These are phyloP conservation scores for Megastigmus dorsalis DNA, from an alignment of 2,888 invertebrate species.

Conservation along the genomic window DNA sequence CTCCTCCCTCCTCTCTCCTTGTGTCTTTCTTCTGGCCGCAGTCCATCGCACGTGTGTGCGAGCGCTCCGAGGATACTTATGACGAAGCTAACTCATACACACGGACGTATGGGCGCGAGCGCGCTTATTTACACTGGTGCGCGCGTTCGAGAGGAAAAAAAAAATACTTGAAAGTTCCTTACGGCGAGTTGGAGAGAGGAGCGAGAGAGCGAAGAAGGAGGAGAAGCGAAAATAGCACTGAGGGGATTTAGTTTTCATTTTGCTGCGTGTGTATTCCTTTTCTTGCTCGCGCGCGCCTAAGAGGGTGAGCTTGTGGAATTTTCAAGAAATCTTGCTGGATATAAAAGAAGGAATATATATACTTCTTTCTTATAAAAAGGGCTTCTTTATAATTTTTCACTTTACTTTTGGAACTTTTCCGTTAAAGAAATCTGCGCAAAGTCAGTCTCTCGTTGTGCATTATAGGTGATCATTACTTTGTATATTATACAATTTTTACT, in stretches of 20 bases:
- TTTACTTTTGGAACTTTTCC: not conserved
- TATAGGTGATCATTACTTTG: too few relatives aligned
- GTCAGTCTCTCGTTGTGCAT: too few relatives aligned
- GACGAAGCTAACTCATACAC: constrained; percentile 34
- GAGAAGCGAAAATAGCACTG: constrained; percentile 29
- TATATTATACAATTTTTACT: too few relatives aligned
- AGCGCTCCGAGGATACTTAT: constrained; percentile 36
- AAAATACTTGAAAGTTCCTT: constrained; percentile 35
- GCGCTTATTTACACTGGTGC: constrained; percentile 33
- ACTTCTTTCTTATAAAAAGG: not conserved
- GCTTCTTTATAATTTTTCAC: not conserved
- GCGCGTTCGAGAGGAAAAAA: constrained; percentile 17
- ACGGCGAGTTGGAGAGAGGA: too few relatives aligned
- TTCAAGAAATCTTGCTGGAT: not conserved
- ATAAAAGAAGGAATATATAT: not conserved
- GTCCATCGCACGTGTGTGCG: constrained; percentile 53
- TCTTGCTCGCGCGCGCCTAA: not conserved
- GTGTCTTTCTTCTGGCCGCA: constrained; percentile 27
- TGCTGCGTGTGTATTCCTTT: constrained; percentile 8
- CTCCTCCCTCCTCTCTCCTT: constrained; percentile 22
- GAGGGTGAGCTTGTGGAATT: not conserved
- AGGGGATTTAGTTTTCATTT: constrained; percentile 53
- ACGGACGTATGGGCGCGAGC: not conserved
- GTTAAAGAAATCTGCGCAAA: too few relatives aligned
- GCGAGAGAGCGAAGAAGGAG: constrained; percentile 42